Evolutionary conservation across 2,888 invertebrate species (phyloP), one percentile per base, ranked within the genome.

Genomic region (Conops quadrifasciatus): DNA sequence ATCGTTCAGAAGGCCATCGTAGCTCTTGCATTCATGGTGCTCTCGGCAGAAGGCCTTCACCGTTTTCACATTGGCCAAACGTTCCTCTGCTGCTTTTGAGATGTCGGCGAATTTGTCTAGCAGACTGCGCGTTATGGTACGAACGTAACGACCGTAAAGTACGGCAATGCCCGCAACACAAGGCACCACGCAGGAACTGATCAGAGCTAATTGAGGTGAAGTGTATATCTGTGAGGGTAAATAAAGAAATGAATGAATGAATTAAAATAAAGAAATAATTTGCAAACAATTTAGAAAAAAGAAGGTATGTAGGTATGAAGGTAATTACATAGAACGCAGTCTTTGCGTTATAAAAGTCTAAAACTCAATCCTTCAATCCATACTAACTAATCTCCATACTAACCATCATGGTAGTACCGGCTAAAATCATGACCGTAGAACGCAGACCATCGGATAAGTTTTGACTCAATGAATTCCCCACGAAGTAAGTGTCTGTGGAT

Each of bases 351-450:
- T 7, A 7, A 36, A 36, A 36, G n/a, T n/a, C n/a, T n/a, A n/a
- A n/a, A n/a, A n/a, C n/a, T n/a, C n/a, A n/a, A n/a, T n/a, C n/a
- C n/a, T 53, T 9, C 21, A 53, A n/a, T 19, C 11, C n/a, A n/a
- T 36, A 36, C 36, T 36, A 36, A 36, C 36, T 9, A 9, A 36
- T 49, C 19, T 19, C 2, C 49, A 26, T 9, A 58, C 78, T 72
- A 86, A 95, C 95, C 98, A 98, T 98, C 94, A 98, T 96, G 30
- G 93, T 92, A 49, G 95, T 91, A 0, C 97, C 96, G 58, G 94
- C 94, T 30, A 90, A 85, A 11, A 94, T 93, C 91, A 96, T 96
- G 72, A 96, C 91, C 2, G 91, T 83, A 0, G 97, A 94, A 62
- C 98, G 88, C 26, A 98, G 86, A 0, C 98, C 98, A 87, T 98